A percentile compares a stretch with the other conserved stretches of the same genome.
Conservation (phyloP, 1,140 invertebrate species). For the Aphelinus certus region DNA sequence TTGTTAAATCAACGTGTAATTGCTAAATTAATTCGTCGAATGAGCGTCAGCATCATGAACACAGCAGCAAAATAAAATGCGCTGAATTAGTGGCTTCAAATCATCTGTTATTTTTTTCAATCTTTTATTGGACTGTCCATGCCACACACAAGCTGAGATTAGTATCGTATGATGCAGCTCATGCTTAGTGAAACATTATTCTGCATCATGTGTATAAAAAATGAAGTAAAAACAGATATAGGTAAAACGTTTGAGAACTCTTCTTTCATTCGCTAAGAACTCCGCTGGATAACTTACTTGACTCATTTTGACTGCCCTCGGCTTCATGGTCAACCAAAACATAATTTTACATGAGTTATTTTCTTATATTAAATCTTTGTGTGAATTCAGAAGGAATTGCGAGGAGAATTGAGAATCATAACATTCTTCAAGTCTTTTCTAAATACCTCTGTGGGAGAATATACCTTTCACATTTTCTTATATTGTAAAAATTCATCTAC, state of each 20-base stretch:
- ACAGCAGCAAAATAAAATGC: slow-evolving; percentile 27
- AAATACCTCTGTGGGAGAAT: too few relatives aligned
- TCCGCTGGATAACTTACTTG: slow-evolving; percentile 64
- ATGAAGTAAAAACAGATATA: slow-evolving; percentile 32
- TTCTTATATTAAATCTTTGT: neutral
- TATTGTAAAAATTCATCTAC: too few relatives aligned
- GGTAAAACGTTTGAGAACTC: slow-evolving; percentile 52
- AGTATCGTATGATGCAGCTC: slow-evolving; percentile 36
- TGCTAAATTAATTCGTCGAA: slow-evolving; percentile 18
- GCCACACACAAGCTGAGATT: slow-evolving; percentile 37
- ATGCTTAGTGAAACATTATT: slow-evolving; percentile 37
- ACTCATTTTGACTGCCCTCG: slow-evolving; percentile 60
- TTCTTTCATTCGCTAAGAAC: slow-evolving; percentile 54
- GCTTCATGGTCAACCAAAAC: slow-evolving; percentile 64
- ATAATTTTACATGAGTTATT: slow-evolving; percentile 35
- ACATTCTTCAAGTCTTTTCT: slow-evolving; percentile 8
- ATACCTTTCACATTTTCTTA: too few relatives aligned
- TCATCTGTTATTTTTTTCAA: too few relatives aligned
- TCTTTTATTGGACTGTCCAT: slow-evolving; percentile 12
- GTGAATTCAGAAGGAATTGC: too few relatives aligned
- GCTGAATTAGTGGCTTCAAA: slow-evolving; percentile 21
- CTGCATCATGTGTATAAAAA: slow-evolving; percentile 28
- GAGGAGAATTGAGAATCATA: neutral
- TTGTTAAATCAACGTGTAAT: slow-evolving; percentile 21
- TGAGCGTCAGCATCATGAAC: slow-evolving; percentile 2